A percentile compares a stretch with the other conserved stretches of the same genome.
phyloP scores from a whole-genome alignment of 2,113 vertebrate genomes.

The Malurus melanocephalus region DNA sequence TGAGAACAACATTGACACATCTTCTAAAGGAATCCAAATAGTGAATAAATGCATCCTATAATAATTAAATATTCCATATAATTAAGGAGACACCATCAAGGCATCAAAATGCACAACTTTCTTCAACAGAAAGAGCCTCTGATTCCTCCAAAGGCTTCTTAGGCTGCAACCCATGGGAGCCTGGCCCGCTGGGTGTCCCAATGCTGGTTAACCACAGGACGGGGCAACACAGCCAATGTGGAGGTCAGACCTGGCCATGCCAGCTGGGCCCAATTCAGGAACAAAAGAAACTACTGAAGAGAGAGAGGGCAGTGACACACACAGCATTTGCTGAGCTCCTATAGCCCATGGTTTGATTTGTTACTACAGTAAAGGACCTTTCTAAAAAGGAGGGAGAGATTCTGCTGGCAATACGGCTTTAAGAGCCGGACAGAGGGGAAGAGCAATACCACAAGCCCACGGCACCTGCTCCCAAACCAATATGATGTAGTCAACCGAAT shows the following conservation, averaged over 20 bases:
- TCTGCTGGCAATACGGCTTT: neutral
- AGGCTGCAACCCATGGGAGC: rapidly evolving
- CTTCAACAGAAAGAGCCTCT: neutral
- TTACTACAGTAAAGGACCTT: neutral
- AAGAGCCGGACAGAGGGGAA: neutral
- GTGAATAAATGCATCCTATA: neutral
- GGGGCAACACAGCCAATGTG: neutral
- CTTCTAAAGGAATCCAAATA: neutral
- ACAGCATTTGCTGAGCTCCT: neutral
- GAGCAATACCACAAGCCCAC: neutral
- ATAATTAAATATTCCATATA: neutral
- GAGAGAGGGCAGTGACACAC: rapidly evolving
- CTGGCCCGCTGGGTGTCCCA: neutral
- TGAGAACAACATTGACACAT: neutral
- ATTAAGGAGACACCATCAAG: neutral
- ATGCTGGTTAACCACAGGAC: rapidly evolving
- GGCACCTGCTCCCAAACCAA: slow-evolving; percentile 12
- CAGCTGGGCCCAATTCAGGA: neutral
- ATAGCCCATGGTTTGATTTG: neutral
- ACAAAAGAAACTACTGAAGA: neutral
- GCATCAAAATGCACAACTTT: neutral
- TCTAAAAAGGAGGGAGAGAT: neutral
- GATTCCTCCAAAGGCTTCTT: neutral
- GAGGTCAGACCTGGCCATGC: neutral
- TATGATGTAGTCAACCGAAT: slow-evolving; percentile 24